Base-by-base conservation (phyloP, 2,888 invertebrate genomes). In the Andrena bucephala region DNA sequence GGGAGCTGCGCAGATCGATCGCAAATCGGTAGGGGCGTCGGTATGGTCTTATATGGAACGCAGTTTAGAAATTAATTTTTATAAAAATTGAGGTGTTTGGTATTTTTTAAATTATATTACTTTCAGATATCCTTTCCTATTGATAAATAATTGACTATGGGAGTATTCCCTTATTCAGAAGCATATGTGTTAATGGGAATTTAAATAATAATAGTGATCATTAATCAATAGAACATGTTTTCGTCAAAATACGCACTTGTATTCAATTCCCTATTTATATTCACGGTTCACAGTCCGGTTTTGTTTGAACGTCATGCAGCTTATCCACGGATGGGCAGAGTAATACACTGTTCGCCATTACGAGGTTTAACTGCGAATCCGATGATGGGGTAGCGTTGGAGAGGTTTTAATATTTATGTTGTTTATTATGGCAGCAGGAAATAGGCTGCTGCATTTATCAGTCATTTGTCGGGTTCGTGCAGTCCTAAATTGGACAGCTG, bases 281-380 rank as follows among this genome's bases (percentile, higher is more conserved):
- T 78, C 73, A 78, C 72, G 73, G 73, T 69, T 66, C 81, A 36
- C 54, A 8, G 31, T 31, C 16, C 54, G 66, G 69, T 74, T 78
- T 74, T 66, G 68, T 42, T 36, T 52, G 63, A 62, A 69, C 57
- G 48, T 78, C 69, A 78, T 76, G 33, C 74, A 76, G 85, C 77
- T 83, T 79, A 77, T 70, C 76, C 74, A 59, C 68, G 69, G 63
- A 54, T 62, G 70, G 42, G 52, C 48, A 50, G 52, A 67, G 57
- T 77, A 84, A 84, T 82, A 78, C 48, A 84, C 78, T 83, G 69
- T 78, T 83, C 72, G 48, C 63, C 79, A 76, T 83, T 74, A 79
- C 77, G 84, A 42, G 60, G 80, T 77, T 83, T 83, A 83, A 68
- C 77, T 69, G 48, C 54, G 50, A 79, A 83, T 80, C 83, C 77